phyloP scores from a whole-genome alignment of 2,797 vertebrate genomes.

The Sorex maritimensis region DNA sequence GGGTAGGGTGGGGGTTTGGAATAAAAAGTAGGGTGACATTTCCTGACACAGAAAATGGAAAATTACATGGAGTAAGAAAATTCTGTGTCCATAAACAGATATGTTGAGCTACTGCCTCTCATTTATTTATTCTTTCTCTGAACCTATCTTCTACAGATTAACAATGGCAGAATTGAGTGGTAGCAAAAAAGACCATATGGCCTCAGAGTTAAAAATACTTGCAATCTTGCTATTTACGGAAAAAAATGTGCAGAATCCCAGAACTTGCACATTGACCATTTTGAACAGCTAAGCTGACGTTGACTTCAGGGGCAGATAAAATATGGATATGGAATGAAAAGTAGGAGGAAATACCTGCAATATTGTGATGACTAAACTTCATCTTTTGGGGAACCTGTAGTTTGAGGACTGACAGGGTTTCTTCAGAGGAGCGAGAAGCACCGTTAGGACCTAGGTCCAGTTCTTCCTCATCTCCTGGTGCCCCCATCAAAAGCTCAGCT shows the following conservation, averaged over 20 bases:
- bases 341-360: background rate
- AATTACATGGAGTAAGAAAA: slow-evolving; percentile 25
- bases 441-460: background rate
- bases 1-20: background rate
- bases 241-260: background rate
- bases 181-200: background rate
- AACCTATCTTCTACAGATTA: background rate
- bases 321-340: background rate
- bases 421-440: background rate
- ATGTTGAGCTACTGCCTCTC: background rate
- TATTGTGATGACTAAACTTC: background rate
- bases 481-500: background rate
- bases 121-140: background rate
- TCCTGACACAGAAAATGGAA: background rate
- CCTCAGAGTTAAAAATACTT: slow-evolving; percentile 15
- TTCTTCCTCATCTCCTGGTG: too few species aligned
- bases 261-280: background rate
- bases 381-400: background rate
- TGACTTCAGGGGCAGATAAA: background rate
- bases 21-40: slow-evolving; percentile 2
- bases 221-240: background rate
- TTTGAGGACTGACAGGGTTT: background rate
- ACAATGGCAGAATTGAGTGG: background rate
- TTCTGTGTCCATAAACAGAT: background rate
- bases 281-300: background rate